phyloP scores from a whole-genome alignment of 2,888 invertebrate species.

The Baccha elongata region DNA sequence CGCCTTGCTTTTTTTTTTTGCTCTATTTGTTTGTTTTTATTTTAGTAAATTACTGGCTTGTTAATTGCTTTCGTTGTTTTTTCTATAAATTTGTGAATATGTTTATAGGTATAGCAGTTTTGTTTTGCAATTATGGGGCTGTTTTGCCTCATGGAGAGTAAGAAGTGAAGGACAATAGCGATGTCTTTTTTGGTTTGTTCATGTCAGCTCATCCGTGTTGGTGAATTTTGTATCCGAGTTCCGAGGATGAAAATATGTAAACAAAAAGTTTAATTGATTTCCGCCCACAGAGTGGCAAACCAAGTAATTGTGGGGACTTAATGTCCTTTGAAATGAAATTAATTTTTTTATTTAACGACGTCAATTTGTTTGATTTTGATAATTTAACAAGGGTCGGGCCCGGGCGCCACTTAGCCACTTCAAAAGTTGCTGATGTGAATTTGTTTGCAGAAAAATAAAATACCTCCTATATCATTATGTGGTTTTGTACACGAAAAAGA shows the following conservation, averaged over 20 bases:
- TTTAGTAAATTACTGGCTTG: constrained; percentile 80
- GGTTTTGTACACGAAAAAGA: constrained; percentile 41
- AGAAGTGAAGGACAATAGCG: constrained; percentile 58
- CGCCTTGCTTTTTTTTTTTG: constrained; percentile 50
- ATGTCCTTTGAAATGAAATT: constrained; percentile 32
- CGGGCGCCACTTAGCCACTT: constrained; percentile 18
- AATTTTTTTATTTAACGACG: constrained; percentile 36
- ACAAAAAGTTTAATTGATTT: constrained; percentile 70
- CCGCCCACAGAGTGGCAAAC: constrained; percentile 26
- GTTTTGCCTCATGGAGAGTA: constrained; percentile 55
- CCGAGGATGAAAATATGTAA: background rate
- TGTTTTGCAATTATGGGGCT: constrained; percentile 5
- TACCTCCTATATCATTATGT: constrained; percentile 41
- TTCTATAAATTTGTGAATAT: too few species aligned
- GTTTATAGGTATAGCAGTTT: background rate
- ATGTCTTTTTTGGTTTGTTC: constrained; percentile 63
- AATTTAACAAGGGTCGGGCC: background rate
- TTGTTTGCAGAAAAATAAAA: background rate
- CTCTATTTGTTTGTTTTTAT: constrained; percentile 77
- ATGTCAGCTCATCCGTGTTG: constrained; percentile 46
- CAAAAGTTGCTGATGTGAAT: background rate
- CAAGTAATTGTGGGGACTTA: constrained; percentile 16
- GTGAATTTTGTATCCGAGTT: constrained; percentile 24
- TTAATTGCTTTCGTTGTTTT: constrained; percentile 78
- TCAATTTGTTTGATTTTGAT: background rate